These are phyloP conservation scores for Cyclophora punctaria DNA, from an alignment of 2,888 invertebrate species.

Conservation along the genomic window DNA sequence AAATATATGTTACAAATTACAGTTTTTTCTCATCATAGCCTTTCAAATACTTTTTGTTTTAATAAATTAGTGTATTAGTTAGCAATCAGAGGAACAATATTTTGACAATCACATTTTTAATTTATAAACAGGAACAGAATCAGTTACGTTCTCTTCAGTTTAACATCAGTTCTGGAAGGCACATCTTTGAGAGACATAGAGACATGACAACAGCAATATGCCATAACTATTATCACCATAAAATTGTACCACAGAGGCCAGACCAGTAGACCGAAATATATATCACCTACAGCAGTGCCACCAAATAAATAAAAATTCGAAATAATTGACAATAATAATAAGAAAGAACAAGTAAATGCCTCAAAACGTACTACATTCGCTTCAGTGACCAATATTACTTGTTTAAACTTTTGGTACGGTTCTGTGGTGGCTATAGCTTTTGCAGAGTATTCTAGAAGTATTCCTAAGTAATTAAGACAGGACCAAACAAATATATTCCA, in stretches of 20 bases:
- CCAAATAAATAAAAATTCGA: slow-evolving; percentile 93
- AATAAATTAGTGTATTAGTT: not conserved
- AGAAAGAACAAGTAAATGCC: slow-evolving; percentile 81
- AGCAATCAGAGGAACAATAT: slow-evolving; percentile 6
- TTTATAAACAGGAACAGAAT: not conserved
- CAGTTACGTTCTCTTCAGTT: slow-evolving; percentile 13
- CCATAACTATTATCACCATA: slow-evolving; percentile 37
- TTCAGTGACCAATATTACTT: slow-evolving; percentile 46
- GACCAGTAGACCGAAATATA: slow-evolving; percentile 77
- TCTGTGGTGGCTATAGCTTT: slow-evolving; percentile 61
- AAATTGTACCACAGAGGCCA: slow-evolving; percentile 47
- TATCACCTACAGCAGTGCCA: slow-evolving; percentile 81
- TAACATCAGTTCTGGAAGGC: slow-evolving; percentile 42
- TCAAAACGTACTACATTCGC: slow-evolving; percentile 76
- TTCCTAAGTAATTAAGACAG: slow-evolving; percentile 87
- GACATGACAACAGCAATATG: slow-evolving; percentile 66
- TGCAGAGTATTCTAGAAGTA: slow-evolving; percentile 81
- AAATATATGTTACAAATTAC: too few species aligned
- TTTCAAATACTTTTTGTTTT: not conserved
- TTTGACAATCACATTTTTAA: slow-evolving; percentile 13
- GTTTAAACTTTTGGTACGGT: slow-evolving; percentile 60
- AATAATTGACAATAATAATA: slow-evolving; percentile 85
- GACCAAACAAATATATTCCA: slow-evolving; percentile 89
- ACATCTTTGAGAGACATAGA: slow-evolving; percentile 58
- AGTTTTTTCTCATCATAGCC: not conserved